Evolutionary conservation across 2,888 invertebrate species (phyloP), one percentile per base, ranked within the genome.

Genomic region (Thalpophila matura): DNA sequence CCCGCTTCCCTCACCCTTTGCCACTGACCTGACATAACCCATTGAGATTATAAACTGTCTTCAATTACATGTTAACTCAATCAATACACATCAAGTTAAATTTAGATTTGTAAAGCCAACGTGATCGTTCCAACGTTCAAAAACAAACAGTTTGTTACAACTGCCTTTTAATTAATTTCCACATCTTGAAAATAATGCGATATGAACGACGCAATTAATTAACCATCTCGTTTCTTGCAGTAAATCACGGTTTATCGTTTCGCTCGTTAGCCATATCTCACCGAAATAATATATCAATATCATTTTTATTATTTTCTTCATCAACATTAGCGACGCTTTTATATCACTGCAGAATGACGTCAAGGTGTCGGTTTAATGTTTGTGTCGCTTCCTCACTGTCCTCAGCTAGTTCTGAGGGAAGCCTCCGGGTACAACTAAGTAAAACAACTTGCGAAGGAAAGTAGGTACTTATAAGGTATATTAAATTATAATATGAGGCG

Each of bases 301-400:
- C 58, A 79, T 85, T 83, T 33, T 24, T 86, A 84, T 87, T 87
- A 87, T 65, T 26, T 59, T 45, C 1, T 20, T 14, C 1, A 18
- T 31, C 14, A n/a, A n/a, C n/a, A n/a, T n/a, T n/a, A n/a, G n/a
- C n/a, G n/a, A n/a, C n/a, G n/a, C n/a, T n/a, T n/a, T n/a, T n/a
- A n/a, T n/a, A n/a, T n/a, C n/a, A n/a, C n/a, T n/a, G n/a, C n/a
- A n/a, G n/a, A n/a, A n/a, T n/a, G n/a, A n/a, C n/a, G n/a, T n/a
- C n/a, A n/a, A n/a, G n/a, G n/a, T n/a, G n/a, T n/a, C n/a, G n/a
- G n/a, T n/a, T n/a, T n/a, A n/a, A n/a, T n/a, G n/a, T n/a, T n/a
- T n/a, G n/a, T n/a, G n/a, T n/a, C n/a, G n/a, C n/a, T n/a, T n/a
- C n/a, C n/a, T n/a, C n/a, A n/a, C n/a, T n/a, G n/a, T n/a, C n/a